phyloP scores from a whole-genome alignment of 1,140 invertebrate species.

The Apis laboriosa region DNA sequence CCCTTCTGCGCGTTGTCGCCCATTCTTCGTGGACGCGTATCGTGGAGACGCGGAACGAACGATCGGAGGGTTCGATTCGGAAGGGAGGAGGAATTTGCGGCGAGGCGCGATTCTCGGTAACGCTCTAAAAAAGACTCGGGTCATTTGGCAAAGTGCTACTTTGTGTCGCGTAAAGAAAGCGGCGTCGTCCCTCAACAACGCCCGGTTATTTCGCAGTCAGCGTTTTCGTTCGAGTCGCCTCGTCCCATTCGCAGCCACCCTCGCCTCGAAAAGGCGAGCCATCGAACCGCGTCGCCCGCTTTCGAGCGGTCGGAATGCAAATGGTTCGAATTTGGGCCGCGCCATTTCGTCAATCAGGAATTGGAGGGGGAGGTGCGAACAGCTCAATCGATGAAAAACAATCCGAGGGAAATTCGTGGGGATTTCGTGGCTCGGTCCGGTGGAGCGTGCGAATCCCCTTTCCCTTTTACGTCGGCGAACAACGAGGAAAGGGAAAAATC shows the following conservation, averaged over 20 bases:
- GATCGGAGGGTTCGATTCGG: conserved; percentile 32
- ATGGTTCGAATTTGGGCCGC: background rate
- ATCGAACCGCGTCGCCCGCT: conserved; percentile 17
- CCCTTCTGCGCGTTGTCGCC: conserved; percentile 37
- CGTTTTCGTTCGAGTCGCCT: conserved; percentile 64
- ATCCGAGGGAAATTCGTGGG: background rate
- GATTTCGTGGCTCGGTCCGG: background rate
- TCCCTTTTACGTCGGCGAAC: background rate
- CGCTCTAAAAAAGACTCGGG: conserved; percentile 78
- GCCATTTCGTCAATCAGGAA: background rate
- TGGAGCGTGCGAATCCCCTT: conserved; percentile 4
- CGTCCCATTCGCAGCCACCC: background rate
- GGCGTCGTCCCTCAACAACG: conserved; percentile 66
- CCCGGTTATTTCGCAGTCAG: conserved; percentile 73
- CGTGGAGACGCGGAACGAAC: conserved; percentile 24
- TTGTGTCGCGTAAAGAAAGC: conserved; percentile 79
- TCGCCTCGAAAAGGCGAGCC: background rate
- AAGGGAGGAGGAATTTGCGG: conserved; percentile 48
- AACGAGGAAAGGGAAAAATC: background rate
- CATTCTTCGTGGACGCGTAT: conserved; percentile 32
- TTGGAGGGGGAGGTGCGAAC: background rate
- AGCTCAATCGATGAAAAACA: conserved; percentile 11
- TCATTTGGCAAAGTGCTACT: conserved; percentile 81
- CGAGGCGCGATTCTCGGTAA: conserved; percentile 46
- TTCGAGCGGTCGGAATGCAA: background rate